Evolutionary conservation across 1,140 invertebrate genomes (phyloP).

Genomic region (Zophobas atratus): DNA sequence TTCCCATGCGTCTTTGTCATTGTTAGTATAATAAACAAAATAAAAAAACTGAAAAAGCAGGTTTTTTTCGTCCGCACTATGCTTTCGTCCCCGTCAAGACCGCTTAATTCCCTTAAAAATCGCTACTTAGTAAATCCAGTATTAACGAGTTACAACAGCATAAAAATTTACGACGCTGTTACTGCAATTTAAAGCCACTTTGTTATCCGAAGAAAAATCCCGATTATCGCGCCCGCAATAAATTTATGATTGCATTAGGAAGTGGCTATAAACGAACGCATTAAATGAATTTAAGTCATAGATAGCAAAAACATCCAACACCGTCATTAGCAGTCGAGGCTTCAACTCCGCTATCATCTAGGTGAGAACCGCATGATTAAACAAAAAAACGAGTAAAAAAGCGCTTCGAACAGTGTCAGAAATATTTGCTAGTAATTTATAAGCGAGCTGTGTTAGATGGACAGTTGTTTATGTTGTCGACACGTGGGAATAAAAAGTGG

Average conservation of each 20-base stretch:
- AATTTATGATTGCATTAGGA: constrained; percentile 28
- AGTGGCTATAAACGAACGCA: constrained; percentile 8
- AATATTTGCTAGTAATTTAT: constrained; percentile 45
- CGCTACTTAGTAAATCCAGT: neutral
- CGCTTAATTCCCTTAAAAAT: too few species aligned
- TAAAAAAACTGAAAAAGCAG: too few species aligned
- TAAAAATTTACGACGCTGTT: constrained; percentile 2
- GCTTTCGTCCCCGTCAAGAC: too few species aligned
- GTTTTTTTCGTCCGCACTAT: too few species aligned
- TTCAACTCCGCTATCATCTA: constrained; percentile 10
- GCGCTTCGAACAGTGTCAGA: constrained; percentile 43
- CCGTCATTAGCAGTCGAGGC: constrained; percentile 23
- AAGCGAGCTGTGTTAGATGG: constrained; percentile 32
- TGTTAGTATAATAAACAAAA: too few species aligned
- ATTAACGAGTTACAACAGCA: constrained; percentile 19
- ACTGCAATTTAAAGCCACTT: neutral
- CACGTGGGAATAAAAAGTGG: constrained; percentile 31
- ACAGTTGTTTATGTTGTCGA: constrained; percentile 47
- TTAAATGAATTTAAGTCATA: neutral
- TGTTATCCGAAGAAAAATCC: neutral
- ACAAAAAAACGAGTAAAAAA: constrained; percentile 17
- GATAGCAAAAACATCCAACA: too few species aligned
- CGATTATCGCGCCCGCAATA: constrained; percentile 4
- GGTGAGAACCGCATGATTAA: constrained; percentile 40
- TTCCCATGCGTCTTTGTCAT: too few species aligned